A percentile compares a stretch with the other conserved stretches of the same genome.
Conservation (phyloP, 2,797 vertebrate genomes). For the Erpetoichthys calabaricus region DNA sequence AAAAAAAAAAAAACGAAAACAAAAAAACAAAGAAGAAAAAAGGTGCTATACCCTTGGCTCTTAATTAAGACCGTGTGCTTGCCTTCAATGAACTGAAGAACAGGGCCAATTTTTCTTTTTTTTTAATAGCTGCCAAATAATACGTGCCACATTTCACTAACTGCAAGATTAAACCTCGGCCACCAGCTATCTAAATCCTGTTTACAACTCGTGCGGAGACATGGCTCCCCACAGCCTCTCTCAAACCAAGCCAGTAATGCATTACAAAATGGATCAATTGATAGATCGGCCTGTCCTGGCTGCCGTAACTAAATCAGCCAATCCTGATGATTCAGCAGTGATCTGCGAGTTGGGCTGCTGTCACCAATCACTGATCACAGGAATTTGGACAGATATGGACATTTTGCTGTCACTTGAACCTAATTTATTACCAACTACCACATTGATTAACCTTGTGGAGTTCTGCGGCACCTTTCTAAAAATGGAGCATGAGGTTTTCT, state of each 20-base stretch:
- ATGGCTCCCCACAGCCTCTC: conserved; percentile 16
- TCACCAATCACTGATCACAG: conserved; percentile 54
- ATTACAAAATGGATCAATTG: conserved; percentile 40
- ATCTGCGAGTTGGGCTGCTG: conserved; percentile 42
- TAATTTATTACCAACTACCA: conserved; percentile 54
- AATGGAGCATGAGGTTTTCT: conserved; percentile 17
- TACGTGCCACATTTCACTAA: conserved; percentile 37
- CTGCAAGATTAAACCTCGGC: conserved; percentile 36
- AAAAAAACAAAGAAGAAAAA: too few species aligned
- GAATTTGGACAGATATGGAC: conserved; percentile 48
- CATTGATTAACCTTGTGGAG: conserved; percentile 57
- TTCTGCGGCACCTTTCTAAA: conserved; percentile 38
- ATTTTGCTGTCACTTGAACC: conserved; percentile 48
- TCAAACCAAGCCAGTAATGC: conserved; percentile 39
- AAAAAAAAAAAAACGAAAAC: too few species aligned
- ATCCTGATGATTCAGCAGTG: conserved; percentile 54
- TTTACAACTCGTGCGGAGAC: conserved; percentile 20
- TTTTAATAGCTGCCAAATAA: conserved; percentile 28
- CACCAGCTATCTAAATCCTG: conserved; percentile 45
- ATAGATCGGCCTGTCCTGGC: conserved; percentile 43
- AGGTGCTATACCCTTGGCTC: conserved; percentile 1
- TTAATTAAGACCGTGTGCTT: conserved; percentile 5
- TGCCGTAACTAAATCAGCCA: conserved; percentile 43
- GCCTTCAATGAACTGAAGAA: conserved; percentile 24
- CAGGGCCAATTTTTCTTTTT: conserved; percentile 45